These are phyloP conservation scores for Danio albolineatus DNA, from an alignment of 2,797 vertebrate species.

Conservation along the genomic window DNA sequence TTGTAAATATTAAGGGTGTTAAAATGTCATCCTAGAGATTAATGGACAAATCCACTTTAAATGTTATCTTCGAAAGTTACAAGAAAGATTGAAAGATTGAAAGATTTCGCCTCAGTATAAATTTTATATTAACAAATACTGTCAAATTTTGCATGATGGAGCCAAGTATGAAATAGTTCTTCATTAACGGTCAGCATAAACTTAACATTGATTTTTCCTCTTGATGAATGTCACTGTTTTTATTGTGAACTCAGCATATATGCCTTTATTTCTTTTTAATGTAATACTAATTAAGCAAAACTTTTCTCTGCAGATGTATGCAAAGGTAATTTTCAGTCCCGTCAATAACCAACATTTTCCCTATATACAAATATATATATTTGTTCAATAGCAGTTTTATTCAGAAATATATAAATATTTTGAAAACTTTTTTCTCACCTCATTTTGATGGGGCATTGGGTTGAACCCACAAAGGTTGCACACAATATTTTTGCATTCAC, in stretches of 20 bases:
- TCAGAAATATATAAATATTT: neutral
- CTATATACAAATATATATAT: neutral
- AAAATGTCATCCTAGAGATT: neutral
- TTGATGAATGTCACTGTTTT: neutral
- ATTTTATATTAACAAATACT: neutral
- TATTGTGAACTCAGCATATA: neutral
- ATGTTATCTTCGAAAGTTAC: neutral
- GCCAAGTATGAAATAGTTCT: neutral
- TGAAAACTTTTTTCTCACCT: conserved; percentile 85
- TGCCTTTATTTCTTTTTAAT: neutral
- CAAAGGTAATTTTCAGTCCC: neutral
- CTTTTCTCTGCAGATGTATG: neutral
- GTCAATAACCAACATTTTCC: neutral
- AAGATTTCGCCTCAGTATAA: neutral
- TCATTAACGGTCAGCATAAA: conserved; percentile 7
- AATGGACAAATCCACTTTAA: neutral
- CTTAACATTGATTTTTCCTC: neutral
- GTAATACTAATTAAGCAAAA: neutral
- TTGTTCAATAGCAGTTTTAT: neutral
- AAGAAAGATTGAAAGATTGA: no score
- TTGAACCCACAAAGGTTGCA: conserved; percentile 98
- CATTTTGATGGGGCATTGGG: conserved; percentile 85
- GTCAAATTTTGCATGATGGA: neutral
- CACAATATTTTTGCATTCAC: conserved; percentile 89
- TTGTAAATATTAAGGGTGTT: neutral